A percentile compares a stretch with the other conserved stretches of the same genome.
These are phyloP conservation scores for Eupithecia abbreviata DNA, from an alignment of 2,888 invertebrate genomes.

Conservation along the genomic window DNA sequence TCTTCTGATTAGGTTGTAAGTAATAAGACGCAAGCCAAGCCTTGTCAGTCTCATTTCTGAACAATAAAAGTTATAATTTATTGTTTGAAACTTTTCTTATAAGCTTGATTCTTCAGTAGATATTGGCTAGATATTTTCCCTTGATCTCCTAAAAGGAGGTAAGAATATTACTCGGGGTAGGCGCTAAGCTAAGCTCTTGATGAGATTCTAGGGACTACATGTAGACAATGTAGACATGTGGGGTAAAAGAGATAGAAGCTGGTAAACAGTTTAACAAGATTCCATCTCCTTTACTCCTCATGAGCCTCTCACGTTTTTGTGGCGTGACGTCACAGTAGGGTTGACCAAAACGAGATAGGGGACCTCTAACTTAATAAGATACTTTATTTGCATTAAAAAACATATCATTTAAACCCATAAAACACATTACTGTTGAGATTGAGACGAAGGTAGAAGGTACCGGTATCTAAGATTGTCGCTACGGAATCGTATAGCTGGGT, in stretches of 20 bases:
- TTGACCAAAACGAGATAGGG: conserved; percentile 20
- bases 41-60: background rate
- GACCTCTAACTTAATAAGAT: background rate
- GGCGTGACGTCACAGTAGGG: conserved; percentile 37
- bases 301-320: conserved; percentile 29
- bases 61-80: background rate
- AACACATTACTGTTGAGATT: background rate
- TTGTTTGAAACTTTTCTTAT: background rate
- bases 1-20: too few species aligned
- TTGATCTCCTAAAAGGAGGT: background rate
- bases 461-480: background rate
- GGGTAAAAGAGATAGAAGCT: conserved; percentile 3
- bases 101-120: background rate
- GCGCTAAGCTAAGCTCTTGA: conserved; percentile 15
- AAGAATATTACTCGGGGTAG: conserved; percentile 7
- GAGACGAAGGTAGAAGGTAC: background rate
- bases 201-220: conserved; percentile 16
- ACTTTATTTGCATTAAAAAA: background rate
- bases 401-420: background rate
- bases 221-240: conserved; percentile 14
- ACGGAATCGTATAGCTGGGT: background rate
- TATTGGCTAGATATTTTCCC: background rate
- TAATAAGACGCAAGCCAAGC: too few species aligned
- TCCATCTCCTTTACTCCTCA: conserved; percentile 41
- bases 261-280: conserved; percentile 20